Percentiles rank a stretch among this genome's conserved stretches.
phyloP scores from a whole-genome alignment of 2,797 vertebrate genomes.

The Astyanax mexicanus region DNA sequence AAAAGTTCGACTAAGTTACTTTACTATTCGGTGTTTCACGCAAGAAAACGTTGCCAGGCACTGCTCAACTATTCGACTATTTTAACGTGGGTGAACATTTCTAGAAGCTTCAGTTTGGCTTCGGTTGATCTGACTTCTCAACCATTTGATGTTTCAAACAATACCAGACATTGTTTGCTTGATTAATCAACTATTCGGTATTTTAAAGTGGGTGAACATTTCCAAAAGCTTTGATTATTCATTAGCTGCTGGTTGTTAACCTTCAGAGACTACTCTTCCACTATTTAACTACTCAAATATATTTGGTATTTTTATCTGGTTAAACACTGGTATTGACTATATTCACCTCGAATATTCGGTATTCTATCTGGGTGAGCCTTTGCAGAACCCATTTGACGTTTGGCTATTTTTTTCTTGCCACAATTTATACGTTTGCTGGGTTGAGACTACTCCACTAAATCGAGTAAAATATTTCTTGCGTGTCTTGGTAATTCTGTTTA shows the following conservation, averaged over 20 bases:
- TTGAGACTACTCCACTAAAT: slow-evolving; percentile 21
- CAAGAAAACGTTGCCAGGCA: background rate
- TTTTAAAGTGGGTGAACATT: background rate
- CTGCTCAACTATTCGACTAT: background rate
- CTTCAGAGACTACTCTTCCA: background rate
- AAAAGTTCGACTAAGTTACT: too few species aligned
- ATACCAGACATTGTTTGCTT: background rate
- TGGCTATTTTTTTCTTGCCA: background rate
- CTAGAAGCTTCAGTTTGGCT: background rate
- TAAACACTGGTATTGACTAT: background rate
- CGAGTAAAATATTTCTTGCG: slow-evolving; percentile 75
- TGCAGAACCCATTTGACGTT: slow-evolving; percentile 55
- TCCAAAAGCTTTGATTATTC: background rate
- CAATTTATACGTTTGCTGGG: background rate
- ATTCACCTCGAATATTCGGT: background rate
- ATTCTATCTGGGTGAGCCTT: slow-evolving; percentile 48
- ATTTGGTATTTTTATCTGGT: background rate
- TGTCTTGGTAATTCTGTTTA: slow-evolving; percentile 64
- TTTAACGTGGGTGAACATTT: too few species aligned
- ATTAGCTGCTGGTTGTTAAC: background rate
- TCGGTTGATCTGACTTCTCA: background rate
- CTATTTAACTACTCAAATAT: background rate
- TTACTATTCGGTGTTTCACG: too few species aligned
- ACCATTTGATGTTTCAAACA: too few species aligned
- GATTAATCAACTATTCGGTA: background rate